Conservation (phyloP, 2,888 invertebrate genomes). For the Rotaria magnacalcarata region DNA sequence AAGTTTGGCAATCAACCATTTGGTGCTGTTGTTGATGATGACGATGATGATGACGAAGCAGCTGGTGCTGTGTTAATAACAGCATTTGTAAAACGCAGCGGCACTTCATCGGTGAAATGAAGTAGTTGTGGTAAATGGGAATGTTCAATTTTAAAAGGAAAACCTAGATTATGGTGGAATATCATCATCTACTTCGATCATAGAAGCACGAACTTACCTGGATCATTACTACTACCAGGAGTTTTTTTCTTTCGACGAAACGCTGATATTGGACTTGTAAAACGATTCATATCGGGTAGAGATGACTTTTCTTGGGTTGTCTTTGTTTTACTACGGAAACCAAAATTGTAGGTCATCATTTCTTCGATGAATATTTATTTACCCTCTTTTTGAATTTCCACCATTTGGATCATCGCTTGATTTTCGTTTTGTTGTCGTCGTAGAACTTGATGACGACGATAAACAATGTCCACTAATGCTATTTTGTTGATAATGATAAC, state of each 20-base stretch:
- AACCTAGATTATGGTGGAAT: neutral
- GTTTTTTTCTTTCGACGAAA: constrained; percentile 34
- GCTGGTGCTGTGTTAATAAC: neutral
- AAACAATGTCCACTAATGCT: constrained; percentile 32
- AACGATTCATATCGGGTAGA: constrained; percentile 16
- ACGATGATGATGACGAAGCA: neutral
- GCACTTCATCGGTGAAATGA: constrained; percentile 25
- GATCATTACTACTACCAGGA: constrained; percentile 29
- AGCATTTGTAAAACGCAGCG: constrained; percentile 2
- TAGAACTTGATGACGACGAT: constrained; percentile 17
- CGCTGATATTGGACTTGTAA: constrained; percentile 32
- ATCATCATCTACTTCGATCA: too few species aligned
- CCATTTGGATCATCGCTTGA: constrained; percentile 31
- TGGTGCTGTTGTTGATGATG: constrained; percentile 13
- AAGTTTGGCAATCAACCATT: neutral
- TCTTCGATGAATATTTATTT: neutral
- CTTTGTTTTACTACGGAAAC: neutral
- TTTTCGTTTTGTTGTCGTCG: constrained; percentile 19
- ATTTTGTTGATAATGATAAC: neutral
- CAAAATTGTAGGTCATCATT: too few species aligned
- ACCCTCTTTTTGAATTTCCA: constrained; percentile 23
- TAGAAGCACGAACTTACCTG: neutral
- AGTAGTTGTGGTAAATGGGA: constrained; percentile 26
- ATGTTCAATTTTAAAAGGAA: constrained; percentile 33
- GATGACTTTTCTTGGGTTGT: constrained; percentile 4